phyloP scores from a whole-genome alignment of 2,888 invertebrate genomes.

The Trichopoda pennipes region DNA sequence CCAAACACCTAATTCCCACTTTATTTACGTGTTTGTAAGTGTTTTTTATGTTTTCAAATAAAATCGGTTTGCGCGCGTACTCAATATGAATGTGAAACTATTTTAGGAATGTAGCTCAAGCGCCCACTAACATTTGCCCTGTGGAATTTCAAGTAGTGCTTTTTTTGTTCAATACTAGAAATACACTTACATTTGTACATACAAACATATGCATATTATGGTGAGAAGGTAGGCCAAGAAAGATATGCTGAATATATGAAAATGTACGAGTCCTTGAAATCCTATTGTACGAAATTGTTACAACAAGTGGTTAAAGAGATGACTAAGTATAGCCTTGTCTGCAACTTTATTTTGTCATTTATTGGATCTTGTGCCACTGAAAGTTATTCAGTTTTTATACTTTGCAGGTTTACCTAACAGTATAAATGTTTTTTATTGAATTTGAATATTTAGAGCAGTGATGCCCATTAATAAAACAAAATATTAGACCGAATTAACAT shows the following conservation, averaged over 20 bases:
- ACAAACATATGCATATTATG: neutral
- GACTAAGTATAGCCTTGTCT: neutral
- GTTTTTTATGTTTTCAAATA: neutral
- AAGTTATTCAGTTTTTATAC: too few species aligned
- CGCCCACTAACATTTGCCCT: conserved; percentile 67
- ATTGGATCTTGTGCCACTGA: too few species aligned
- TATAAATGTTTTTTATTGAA: too few species aligned
- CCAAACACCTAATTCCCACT: conserved; percentile 47
- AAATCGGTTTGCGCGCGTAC: conserved; percentile 32
- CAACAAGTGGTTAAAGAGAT: neutral
- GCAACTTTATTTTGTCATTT: too few species aligned
- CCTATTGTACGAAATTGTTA: neutral
- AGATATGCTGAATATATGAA: neutral
- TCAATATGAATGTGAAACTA: conserved; percentile 56
- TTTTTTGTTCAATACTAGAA: conserved; percentile 14
- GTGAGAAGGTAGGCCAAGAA: conserved; percentile 35
- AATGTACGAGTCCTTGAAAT: neutral
- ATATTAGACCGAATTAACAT: too few species aligned
- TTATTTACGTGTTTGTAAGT: conserved; percentile 30
- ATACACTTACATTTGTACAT: too few species aligned
- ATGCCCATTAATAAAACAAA: too few species aligned
- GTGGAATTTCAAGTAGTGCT: conserved; percentile 57
- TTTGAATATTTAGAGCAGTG: too few species aligned
- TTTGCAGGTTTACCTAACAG: too few species aligned
- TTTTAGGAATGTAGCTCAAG: conserved; percentile 59